Conservation (phyloP, 92 coral and sea anemone species). For the Ricordea florida region DNA sequence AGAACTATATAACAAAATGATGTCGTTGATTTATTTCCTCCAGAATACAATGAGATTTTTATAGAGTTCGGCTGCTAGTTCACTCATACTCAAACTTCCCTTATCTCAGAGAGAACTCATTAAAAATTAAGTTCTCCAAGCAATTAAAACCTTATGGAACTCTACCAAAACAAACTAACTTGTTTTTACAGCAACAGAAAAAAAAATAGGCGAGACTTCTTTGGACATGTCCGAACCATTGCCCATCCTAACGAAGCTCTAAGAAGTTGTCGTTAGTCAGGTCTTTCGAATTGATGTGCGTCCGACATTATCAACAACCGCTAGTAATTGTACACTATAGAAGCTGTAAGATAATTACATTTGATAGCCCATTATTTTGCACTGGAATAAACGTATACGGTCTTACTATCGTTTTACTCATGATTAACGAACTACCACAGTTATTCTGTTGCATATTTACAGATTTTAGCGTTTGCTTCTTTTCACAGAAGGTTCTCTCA, state of each 20-base stretch:
- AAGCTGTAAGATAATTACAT: conserved; percentile 9
- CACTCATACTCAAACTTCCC: background rate
- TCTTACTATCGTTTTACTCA: background rate
- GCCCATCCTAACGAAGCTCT: background rate
- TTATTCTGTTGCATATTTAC: background rate
- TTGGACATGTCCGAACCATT: background rate
- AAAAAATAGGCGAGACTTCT: background rate
- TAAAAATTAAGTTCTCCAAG: conserved; percentile 14
- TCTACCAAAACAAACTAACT: conserved; percentile 11
- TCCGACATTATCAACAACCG: conserved; percentile 10
- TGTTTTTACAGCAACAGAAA: background rate
- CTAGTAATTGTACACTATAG: conserved; percentile 46
- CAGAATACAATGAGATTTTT: too few relatives aligned
- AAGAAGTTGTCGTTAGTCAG: background rate
- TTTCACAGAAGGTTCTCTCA: background rate
- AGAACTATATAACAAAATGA: too few relatives aligned
- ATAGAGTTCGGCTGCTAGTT: background rate
- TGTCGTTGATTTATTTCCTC: too few relatives aligned
- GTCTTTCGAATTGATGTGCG: background rate
- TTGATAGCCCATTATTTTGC: conserved; percentile 20
- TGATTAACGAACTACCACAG: background rate
- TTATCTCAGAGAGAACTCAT: background rate
- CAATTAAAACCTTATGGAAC: conserved; percentile 14
- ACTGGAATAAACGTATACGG: background rate
- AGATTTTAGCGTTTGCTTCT: background rate